Conservation (phyloP, 2,113 vertebrate genomes). For the Neopipo cinnamomea region DNA sequence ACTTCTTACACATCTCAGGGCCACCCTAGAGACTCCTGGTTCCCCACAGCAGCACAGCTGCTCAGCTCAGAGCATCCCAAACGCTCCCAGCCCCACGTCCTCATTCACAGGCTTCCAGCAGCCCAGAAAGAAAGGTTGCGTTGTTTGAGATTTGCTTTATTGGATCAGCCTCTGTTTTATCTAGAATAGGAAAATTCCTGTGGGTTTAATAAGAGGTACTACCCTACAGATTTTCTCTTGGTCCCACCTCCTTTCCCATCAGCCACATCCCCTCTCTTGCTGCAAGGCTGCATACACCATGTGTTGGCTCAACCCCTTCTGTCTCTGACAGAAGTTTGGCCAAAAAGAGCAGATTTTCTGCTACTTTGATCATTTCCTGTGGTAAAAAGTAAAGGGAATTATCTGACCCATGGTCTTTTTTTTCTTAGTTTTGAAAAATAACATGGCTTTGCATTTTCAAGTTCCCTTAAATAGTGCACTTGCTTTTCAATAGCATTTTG, state of each 20-base stretch:
- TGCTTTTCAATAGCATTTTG: not conserved
- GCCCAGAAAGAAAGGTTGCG: not conserved
- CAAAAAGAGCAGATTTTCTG: constrained; percentile 72
- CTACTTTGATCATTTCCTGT: constrained; percentile 73
- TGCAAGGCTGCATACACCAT: constrained; percentile 57
- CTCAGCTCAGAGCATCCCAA: not conserved
- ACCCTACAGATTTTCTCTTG: constrained; percentile 52
- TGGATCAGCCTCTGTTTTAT: constrained; percentile 38
- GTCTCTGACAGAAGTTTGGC: constrained; percentile 67
- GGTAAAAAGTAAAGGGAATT: constrained; percentile 69
- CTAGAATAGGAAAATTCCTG: constrained; percentile 58
- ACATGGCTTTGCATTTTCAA: constrained; percentile 46
- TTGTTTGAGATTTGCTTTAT: not conserved
- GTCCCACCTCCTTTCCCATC: constrained; percentile 63
- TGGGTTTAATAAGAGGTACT: constrained; percentile 53
- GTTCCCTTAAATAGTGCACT: not conserved
- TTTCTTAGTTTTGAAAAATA: constrained; percentile 59
- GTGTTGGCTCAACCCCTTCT: constrained; percentile 61
- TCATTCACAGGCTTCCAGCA: not conserved
- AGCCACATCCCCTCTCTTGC: constrained; percentile 58
- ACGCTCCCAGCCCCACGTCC: not conserved
- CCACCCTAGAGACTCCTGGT: not conserved
- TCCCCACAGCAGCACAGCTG: not conserved
- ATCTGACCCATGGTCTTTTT: constrained; percentile 54
- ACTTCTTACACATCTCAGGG: not conserved